Percentiles rank a stretch among this genome's conserved stretches.
These are phyloP conservation scores for Spondyliosoma cantharus DNA, from an alignment of 2,797 vertebrate species.

Conservation along the genomic window DNA sequence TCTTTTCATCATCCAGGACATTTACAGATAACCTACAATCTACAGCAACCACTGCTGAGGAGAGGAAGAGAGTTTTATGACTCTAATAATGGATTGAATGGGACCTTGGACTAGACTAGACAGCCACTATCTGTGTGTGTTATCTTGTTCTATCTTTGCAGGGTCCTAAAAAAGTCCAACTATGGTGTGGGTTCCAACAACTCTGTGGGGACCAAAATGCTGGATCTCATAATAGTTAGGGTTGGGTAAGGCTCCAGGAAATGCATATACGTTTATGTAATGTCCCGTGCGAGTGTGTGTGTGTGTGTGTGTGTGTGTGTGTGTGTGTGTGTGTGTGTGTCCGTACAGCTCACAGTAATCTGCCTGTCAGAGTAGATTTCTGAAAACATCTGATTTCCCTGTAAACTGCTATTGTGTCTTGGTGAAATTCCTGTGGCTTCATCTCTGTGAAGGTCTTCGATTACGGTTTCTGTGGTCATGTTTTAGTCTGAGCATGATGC, in stretches of 20 bases:
- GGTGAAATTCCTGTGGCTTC: slow-evolving; percentile 49
- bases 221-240: too few relatives aligned
- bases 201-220: too few relatives aligned
- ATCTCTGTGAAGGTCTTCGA: slow-evolving; percentile 35
- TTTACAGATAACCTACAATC: slow-evolving; percentile 19
- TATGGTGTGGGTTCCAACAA: too few relatives aligned
- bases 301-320: too few relatives aligned
- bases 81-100: neutral
- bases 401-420: slow-evolving; percentile 15
- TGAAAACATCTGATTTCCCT: slow-evolving; percentile 20
- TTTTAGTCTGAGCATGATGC: slow-evolving; percentile 25
- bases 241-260: too few relatives aligned
- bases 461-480: slow-evolving; percentile 38
- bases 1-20: slow-evolving; percentile 4
- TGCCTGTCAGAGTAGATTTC: slow-evolving; percentile 18
- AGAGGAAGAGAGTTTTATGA: neutral
- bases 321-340: neutral
- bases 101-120: too few relatives aligned
- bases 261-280: too few relatives aligned
- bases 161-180: too few relatives aligned
- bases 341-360: neutral
- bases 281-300: too few relatives aligned
- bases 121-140: slow-evolving; percentile 7
- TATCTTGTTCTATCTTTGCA: neutral
- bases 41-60: neutral